Evolutionary conservation across 2,888 invertebrate genomes (phyloP).

Genomic region (Heteromurus nitidus): DNA sequence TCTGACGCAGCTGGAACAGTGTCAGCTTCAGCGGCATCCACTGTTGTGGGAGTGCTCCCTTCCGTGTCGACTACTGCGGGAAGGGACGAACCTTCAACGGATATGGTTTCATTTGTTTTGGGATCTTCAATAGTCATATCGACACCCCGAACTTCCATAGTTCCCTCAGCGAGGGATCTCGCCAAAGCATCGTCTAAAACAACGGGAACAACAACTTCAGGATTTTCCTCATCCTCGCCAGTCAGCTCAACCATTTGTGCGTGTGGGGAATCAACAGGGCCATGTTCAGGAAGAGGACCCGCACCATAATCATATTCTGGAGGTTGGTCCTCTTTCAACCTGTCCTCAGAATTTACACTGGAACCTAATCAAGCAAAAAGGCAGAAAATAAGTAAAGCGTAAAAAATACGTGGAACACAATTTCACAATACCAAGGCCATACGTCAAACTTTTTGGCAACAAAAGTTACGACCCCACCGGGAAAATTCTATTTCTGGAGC

Average conservation of each 20-base stretch:
- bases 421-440: too few relatives aligned
- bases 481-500: too few relatives aligned
- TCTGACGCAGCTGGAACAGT: background rate
- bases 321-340: conserved; percentile 51
- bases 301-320: conserved; percentile 56
- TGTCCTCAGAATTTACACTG: conserved; percentile 67
- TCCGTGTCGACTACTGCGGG: conserved; percentile 26
- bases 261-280: conserved; percentile 33
- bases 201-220: conserved; percentile 60
- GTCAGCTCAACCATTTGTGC: conserved; percentile 19
- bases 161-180: conserved; percentile 41
- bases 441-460: too few relatives aligned
- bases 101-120: conserved; percentile 58
- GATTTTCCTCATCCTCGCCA: conserved; percentile 31
- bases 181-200: conserved; percentile 57
- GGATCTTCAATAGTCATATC: conserved; percentile 59
- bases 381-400: background rate
- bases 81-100: conserved; percentile 46
- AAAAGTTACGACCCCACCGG: too few relatives aligned
- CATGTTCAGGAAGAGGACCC: conserved; percentile 38
- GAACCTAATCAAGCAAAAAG: conserved; percentile 34
- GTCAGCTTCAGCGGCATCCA: conserved; percentile 3
- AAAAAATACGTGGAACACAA: too few relatives aligned
- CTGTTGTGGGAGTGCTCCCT: background rate
- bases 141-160: conserved; percentile 53